These are phyloP conservation scores for Trogon melanurus DNA, from an alignment of 2,113 vertebrate species.

Conservation along the genomic window DNA sequence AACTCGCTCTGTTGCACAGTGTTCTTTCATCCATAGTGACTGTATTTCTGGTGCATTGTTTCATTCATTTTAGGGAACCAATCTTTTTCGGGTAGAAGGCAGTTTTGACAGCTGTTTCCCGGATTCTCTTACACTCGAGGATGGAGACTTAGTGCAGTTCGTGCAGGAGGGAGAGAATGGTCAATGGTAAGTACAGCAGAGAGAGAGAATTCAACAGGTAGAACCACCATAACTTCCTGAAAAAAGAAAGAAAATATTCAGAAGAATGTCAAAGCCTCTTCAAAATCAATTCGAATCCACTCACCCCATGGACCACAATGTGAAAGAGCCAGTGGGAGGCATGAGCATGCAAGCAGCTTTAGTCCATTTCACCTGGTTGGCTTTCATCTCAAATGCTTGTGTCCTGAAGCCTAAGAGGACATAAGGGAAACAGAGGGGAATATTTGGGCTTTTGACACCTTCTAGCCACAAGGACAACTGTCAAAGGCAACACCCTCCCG, in stretches of 20 bases:
- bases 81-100: constrained; percentile 83
- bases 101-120: constrained; percentile 78
- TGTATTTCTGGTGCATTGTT: neutral
- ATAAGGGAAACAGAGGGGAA: neutral
- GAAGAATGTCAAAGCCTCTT: neutral
- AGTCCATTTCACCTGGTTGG: neutral
- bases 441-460: neutral
- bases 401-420: neutral
- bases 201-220: neutral
- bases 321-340: neutral
- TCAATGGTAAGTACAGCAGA: constrained; percentile 82
- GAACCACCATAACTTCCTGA: neutral
- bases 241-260: neutral
- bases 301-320: neutral
- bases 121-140: constrained; percentile 72
- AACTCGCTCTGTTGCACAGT: neutral
- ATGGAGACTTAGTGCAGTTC: constrained; percentile 81
- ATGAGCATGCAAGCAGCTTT: neutral
- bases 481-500: neutral
- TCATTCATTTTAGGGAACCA: constrained; percentile 63
- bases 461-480: neutral
- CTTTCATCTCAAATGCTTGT: neutral
- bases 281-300: neutral
- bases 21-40: neutral
- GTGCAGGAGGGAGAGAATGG: constrained; percentile 83